These are phyloP conservation scores for Crenichthys baileyi DNA, from an alignment of 2,797 vertebrate genomes.

Conservation along the genomic window DNA sequence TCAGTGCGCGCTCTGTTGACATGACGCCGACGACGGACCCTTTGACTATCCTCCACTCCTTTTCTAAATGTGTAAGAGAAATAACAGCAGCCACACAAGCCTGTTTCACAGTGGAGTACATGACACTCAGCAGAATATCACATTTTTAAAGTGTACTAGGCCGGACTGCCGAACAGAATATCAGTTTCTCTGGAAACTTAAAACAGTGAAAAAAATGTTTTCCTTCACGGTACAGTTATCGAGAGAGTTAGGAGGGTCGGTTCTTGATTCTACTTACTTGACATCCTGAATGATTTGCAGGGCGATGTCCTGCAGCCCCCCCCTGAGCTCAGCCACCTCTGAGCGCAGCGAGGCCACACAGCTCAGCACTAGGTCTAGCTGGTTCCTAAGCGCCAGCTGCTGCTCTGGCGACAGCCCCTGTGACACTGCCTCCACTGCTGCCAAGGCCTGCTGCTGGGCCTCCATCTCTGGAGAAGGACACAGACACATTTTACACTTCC, in stretches of 20 bases:
- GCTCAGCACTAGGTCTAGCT: conserved; percentile 88
- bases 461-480: conserved; percentile 45
- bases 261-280: conserved; percentile 81
- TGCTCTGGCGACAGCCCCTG: conserved; percentile 72
- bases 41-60: conserved; percentile 89
- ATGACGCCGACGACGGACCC: conserved; percentile 81
- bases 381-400: conserved; percentile 85
- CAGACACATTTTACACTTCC: background rate
- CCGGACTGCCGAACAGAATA: background rate
- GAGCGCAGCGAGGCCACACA: conserved; percentile 82
- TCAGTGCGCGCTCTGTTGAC: conserved; percentile 86
- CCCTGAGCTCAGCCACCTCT: conserved; percentile 89
- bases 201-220: too few species aligned
- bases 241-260: background rate
- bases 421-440: conserved; percentile 63
- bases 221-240: background rate
- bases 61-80: conserved; percentile 71
- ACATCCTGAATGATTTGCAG: conserved; percentile 88
- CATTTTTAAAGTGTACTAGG: background rate
- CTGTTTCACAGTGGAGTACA: background rate
- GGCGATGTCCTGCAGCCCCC: conserved; percentile 85
- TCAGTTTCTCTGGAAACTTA: background rate
- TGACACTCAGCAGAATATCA: background rate
- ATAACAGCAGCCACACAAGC: background rate
- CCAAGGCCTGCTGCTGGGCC: conserved; percentile 53